A percentile compares a stretch with the other conserved stretches of the same genome.
These are phyloP conservation scores for Phortica magna DNA, from an alignment of 2,888 invertebrate genomes.

Conservation along the genomic window DNA sequence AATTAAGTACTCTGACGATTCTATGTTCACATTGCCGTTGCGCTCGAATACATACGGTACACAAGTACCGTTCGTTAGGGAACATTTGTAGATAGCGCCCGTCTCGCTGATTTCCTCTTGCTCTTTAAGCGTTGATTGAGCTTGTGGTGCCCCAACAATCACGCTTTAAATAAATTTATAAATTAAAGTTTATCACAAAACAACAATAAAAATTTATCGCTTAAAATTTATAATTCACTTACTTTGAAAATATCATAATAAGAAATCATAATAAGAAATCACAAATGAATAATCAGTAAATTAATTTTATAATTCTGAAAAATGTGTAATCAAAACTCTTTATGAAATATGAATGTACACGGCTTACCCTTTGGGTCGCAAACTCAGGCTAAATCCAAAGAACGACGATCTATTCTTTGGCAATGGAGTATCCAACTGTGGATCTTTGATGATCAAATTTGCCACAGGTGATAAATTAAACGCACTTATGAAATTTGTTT, in stretches of 20 bases:
- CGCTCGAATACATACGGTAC: constrained; percentile 75
- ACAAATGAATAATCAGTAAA: too few species aligned
- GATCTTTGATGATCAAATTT: constrained; percentile 73
- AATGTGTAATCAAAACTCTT: too few species aligned
- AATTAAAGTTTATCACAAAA: too few species aligned
- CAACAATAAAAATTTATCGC: too few species aligned
- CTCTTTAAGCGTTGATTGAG: constrained; percentile 77
- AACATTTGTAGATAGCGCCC: constrained; percentile 80
- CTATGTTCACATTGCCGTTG: constrained; percentile 70
- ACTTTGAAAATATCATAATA: too few species aligned
- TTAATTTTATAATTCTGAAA: too few species aligned
- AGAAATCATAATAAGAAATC: too few species aligned
- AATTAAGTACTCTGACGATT: constrained; percentile 68
- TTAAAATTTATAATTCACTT: too few species aligned
- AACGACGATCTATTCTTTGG: constrained; percentile 75
- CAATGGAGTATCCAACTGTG: constrained; percentile 65
- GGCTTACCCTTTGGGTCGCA: constrained; percentile 74
- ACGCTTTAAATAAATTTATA: constrained; percentile 73
- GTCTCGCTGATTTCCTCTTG: constrained; percentile 78
- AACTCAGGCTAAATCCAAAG: constrained; percentile 74
- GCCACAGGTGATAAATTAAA: constrained; percentile 77
- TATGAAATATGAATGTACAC: neutral
- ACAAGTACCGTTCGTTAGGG: constrained; percentile 70
- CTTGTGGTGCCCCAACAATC: constrained; percentile 80
- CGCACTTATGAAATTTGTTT: constrained; percentile 36